A percentile compares a stretch with the other conserved stretches of the same genome.
Evolutionary conservation across 2,888 invertebrate genomes (phyloP).

Genomic region (Podotricha telesiphe): DNA sequence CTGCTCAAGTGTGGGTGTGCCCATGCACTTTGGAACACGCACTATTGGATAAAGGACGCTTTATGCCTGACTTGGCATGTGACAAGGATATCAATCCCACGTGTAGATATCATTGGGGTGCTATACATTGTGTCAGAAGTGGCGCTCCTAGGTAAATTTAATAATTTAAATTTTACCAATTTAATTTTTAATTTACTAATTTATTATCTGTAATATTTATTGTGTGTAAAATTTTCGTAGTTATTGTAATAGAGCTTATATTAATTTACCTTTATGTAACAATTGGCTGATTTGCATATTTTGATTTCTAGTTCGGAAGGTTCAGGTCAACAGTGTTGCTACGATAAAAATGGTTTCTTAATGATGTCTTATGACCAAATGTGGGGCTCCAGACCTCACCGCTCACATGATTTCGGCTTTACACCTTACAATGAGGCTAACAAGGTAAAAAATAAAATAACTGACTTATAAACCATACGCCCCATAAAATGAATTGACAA

Average conservation of each 20-base stretch:
- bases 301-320: constrained; percentile 87
- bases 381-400: constrained; percentile 94
- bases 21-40: constrained; percentile 97
- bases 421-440: constrained; percentile 97
- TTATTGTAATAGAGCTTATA: not conserved
- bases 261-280: not conserved
- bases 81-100: constrained; percentile 95
- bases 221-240: no score
- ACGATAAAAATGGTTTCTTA: constrained; percentile 94
- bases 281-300: not conserved
- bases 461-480: not conserved
- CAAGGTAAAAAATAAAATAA: constrained; percentile 83
- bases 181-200: no score
- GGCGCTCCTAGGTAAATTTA: constrained; percentile 93
- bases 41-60: constrained; percentile 94
- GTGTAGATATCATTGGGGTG: constrained; percentile 94
- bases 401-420: constrained; percentile 95
- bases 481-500: no score
- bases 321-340: constrained; percentile 98
- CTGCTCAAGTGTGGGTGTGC: constrained; percentile 91
- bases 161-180: not conserved
- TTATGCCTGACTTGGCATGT: constrained; percentile 94
- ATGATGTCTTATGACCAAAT: constrained; percentile 98
- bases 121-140: constrained; percentile 95
- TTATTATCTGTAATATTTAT: no score